These are phyloP conservation scores for Chaetoderma sp. DNA, from an alignment of 2,888 invertebrate species.

Conservation along the genomic window DNA sequence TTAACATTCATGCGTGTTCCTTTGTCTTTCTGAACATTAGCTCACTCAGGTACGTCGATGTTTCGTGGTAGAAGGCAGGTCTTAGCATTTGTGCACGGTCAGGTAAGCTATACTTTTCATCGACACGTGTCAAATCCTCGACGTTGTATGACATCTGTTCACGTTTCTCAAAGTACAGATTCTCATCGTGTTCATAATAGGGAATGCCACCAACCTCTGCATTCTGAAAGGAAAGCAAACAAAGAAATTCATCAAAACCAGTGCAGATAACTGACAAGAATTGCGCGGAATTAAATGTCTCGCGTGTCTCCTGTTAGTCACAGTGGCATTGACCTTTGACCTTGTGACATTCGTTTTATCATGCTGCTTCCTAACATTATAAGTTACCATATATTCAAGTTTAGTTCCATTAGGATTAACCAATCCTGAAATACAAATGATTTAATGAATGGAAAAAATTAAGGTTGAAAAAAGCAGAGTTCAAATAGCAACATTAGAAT, in stretches of 20 bases:
- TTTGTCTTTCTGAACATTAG: constrained; percentile 59
- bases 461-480: too few relatives aligned
- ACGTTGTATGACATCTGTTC: constrained; percentile 69
- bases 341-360: too few relatives aligned
- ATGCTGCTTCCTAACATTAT: too few relatives aligned
- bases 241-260: background rate
- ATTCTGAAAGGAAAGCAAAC: constrained; percentile 53
- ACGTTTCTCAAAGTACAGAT: constrained; percentile 64
- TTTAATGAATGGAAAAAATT: too few relatives aligned
- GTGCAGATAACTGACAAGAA: too few relatives aligned
- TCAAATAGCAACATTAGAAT: too few relatives aligned
- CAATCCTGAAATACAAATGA: too few relatives aligned
- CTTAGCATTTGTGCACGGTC: constrained; percentile 54
- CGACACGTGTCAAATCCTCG: constrained; percentile 61
- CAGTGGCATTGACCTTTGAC: too few relatives aligned
- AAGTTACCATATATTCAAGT: too few relatives aligned
- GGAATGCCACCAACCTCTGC: constrained; percentile 63
- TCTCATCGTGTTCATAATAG: constrained; percentile 68
- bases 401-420: too few relatives aligned
- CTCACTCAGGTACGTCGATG: constrained; percentile 61
- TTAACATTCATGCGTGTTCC: constrained; percentile 3
- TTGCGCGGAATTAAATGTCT: too few relatives aligned
- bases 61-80: constrained; percentile 60
- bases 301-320: too few relatives aligned
- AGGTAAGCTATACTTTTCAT: constrained; percentile 58